Evolutionary conservation across 2,888 invertebrate species (phyloP), one percentile per base, ranked within the genome.

Genomic region (Ectropis crepuscularia): DNA sequence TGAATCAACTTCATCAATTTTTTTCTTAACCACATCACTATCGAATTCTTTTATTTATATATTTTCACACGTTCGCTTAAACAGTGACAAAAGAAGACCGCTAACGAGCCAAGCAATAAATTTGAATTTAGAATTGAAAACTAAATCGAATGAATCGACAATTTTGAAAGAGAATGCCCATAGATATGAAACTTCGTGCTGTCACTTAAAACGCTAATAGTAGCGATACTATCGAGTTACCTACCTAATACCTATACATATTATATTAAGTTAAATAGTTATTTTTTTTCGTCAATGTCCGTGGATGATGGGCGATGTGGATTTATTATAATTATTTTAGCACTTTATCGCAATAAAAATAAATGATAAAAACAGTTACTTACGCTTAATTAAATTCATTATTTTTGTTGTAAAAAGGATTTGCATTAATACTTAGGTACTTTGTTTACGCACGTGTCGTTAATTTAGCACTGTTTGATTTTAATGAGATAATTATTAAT

Each of bases 121-220:
- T 83, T 81, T 78, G 79, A 83, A 85, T 85, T 86, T 78, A 79
- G 78, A 85, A 84, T 85, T 79, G 79, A 85, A 87, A 88, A 89
- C 87, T 88, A 88, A 87, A 86, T 83, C 86, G 85, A 80, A 88
- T 88, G 88, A 89, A 83, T 88, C 86, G 86, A 80, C 88, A 88
- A 73, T 83, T 87, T 82, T 75, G 73, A 77, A 74, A 75, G 70
- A 70, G 67, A 63, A 63, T 63, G 53, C 45, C 39, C 57, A 61
- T 67, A 47, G 46, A 42, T 28, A 28, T 4, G 16, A 28, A 28
- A 28, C 16, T 28, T 28, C 16, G 16, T 28, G 16, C 16, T 28
- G 16, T 28, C 16, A 28, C 16, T 28, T 28, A 28, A 28, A 28
- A 28, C 16, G 16, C 16, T 28, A 28, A 28, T 28, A 28, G 16